These are phyloP conservation scores for Dasypogon diadema DNA, from an alignment of 2,888 invertebrate species.

Conservation along the genomic window DNA sequence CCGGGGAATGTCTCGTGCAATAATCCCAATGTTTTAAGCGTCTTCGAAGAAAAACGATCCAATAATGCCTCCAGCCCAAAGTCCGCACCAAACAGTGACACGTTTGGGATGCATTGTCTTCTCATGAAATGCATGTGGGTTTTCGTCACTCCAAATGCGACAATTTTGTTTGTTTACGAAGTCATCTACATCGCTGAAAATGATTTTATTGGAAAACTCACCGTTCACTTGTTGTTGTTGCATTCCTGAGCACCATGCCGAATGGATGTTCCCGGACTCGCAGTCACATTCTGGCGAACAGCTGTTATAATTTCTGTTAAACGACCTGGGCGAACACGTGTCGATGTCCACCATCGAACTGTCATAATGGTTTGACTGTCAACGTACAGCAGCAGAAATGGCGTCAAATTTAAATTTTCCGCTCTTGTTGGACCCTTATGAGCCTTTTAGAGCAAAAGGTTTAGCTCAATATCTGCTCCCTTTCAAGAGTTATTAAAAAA, in stretches of 20 bases:
- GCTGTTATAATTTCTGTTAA: not conserved
- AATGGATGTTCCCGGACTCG: constrained; percentile 19
- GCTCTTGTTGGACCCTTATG: no score
- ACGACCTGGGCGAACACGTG: no score
- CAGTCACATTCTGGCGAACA: not conserved
- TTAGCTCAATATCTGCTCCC: no score
- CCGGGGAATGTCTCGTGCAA: not conserved
- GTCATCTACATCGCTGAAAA: not conserved
- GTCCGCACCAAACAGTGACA: constrained; percentile 9
- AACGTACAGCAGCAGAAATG: no score
- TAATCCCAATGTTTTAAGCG: not conserved
- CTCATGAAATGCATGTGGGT: constrained; percentile 12
- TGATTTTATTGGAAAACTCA: no score
- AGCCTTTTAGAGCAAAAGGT: no score
- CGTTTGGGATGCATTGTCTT: not conserved
- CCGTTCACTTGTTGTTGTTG: not conserved
- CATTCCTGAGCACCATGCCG: constrained; percentile 41
- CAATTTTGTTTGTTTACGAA: constrained; percentile 20
- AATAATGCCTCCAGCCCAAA: not conserved
- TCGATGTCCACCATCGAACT: no score
- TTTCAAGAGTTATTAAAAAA: no score
- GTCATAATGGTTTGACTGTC: no score
- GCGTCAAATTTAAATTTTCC: no score
- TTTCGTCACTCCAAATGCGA: constrained; percentile 8
- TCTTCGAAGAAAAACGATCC: not conserved